Evolutionary conservation across 2,888 invertebrate genomes (phyloP).

Genomic region (Andricus quercusramuli): DNA sequence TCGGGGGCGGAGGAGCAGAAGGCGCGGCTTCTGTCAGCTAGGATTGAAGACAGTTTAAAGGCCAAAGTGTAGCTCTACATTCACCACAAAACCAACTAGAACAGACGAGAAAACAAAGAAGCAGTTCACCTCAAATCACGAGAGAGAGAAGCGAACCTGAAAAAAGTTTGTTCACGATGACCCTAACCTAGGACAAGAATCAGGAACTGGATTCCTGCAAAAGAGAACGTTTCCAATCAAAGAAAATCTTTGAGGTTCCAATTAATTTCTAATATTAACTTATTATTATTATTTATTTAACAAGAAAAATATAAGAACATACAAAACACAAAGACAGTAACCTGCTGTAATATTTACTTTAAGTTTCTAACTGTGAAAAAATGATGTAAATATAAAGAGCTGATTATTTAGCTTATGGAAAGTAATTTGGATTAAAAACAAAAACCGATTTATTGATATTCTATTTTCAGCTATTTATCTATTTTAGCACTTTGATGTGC

Average conservation of each 20-base stretch:
- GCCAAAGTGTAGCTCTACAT: slow-evolving; percentile 48
- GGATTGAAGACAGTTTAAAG: slow-evolving; percentile 59
- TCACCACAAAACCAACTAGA: slow-evolving; percentile 2
- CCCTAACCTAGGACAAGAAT: neutral
- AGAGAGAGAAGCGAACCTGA: neutral
- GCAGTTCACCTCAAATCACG: slow-evolving; percentile 55
- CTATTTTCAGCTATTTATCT: too few relatives aligned
- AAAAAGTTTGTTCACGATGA: neutral
- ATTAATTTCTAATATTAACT: too few relatives aligned
- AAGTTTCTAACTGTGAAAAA: too few relatives aligned
- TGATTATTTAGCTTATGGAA: too few relatives aligned
- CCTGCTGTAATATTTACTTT: too few relatives aligned
- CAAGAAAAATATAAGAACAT: too few relatives aligned
- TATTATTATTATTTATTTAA: too few relatives aligned
- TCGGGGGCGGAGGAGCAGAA: slow-evolving; percentile 48
- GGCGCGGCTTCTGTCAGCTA: slow-evolving; percentile 61
- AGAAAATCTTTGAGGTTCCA: neutral
- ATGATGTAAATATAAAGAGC: too few relatives aligned
- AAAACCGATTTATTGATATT: too few relatives aligned
- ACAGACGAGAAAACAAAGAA: slow-evolving; percentile 51
- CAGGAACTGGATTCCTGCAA: neutral
- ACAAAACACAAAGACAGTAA: too few relatives aligned
- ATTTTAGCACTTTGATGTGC: too few relatives aligned
- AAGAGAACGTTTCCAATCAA: neutral
- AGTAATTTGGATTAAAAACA: too few relatives aligned